These are phyloP conservation scores for Chanos chanos DNA, from an alignment of 2,797 vertebrate genomes.

Conservation along the genomic window DNA sequence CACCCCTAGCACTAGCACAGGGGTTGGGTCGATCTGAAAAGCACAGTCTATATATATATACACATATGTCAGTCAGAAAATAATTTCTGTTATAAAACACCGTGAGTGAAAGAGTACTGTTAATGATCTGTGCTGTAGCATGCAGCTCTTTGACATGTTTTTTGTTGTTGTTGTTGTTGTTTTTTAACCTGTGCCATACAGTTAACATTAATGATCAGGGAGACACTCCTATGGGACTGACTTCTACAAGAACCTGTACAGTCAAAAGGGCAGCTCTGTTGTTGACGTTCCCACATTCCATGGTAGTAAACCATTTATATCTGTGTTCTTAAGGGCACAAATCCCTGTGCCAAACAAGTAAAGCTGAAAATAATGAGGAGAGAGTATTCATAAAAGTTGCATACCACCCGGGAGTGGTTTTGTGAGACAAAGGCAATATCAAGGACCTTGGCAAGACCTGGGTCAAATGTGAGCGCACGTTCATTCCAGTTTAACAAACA, in stretches of 20 bases:
- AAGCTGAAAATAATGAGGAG: constrained; percentile 70
- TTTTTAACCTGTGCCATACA: too few species aligned
- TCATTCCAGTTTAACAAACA: constrained; percentile 80
- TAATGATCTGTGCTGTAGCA: too few species aligned
- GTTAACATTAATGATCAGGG: too few species aligned
- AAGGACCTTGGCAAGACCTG: constrained; percentile 79
- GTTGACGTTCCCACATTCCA: constrained; percentile 65
- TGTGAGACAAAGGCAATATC: constrained; percentile 83
- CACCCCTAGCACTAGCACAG: too few species aligned
- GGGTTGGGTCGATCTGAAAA: too few species aligned
- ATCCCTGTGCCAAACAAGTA: constrained; percentile 58
- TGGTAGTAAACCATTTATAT: constrained; percentile 51
- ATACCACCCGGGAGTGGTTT: constrained; percentile 83
- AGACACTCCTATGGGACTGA: constrained; percentile 1
- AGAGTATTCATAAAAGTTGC: constrained; percentile 67
- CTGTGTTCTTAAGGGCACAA: constrained; percentile 58
- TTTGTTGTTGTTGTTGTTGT: too few species aligned
- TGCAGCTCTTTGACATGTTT: too few species aligned
- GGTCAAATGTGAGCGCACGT: constrained; percentile 84
- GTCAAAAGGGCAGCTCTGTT: constrained; percentile 49
- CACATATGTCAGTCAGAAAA: too few species aligned
- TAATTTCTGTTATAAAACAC: too few species aligned
- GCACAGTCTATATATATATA: too few species aligned
- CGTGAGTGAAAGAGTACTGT: too few species aligned
- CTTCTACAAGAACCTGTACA: constrained; percentile 1